Evolutionary conservation across 2,113 vertebrate species (phyloP), one percentile per base, ranked within the genome.

Genomic region (Verasper variegatus): DNA sequence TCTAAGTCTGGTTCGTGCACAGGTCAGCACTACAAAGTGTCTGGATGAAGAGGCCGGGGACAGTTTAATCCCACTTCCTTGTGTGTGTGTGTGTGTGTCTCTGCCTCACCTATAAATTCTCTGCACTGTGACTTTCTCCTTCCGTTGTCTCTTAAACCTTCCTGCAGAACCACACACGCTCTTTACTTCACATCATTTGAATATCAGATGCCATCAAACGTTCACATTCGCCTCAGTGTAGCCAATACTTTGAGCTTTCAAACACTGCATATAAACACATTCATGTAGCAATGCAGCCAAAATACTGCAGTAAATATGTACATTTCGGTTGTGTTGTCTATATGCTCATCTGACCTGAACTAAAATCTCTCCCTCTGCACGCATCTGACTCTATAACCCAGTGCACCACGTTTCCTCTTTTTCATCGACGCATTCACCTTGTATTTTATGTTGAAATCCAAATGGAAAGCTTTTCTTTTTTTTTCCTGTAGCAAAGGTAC

Each of bases 41-140:
- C 68, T 55, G 84, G 83, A 83, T 86, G 76, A 86, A 74, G 80
- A 87, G 85, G 81, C 71, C 80, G 26, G 73, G 70, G 76, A 78
- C 83, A 80, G 76, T 87, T 92, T 91, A 86, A 89, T 91, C 89
- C 82, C 74, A 42, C 77, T 81, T 85, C 78, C 68, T 61, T 26
- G 57, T 68, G 58, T n/a, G n/a, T 71, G 74, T 69, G 71, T 74
- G 57, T 68, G 58, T 71, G 74, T 69, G 71, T 75, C 71, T 71
- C 17, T 74, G 69, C 47, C 64, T 64, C 63, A 61, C 78, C 62
- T 54, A 82, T 71, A 75, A 76, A 81, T 78, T 88, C 84, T 79
- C 82, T 73, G 76, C 68, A 18, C 75, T 76, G 80, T 86, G 76
- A 81, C 68, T 73, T 80, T 76, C 61, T 73, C 69, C 83, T 70